Evolutionary conservation across 1,140 invertebrate genomes (phyloP).

Genomic region (Idris sp.): DNA sequence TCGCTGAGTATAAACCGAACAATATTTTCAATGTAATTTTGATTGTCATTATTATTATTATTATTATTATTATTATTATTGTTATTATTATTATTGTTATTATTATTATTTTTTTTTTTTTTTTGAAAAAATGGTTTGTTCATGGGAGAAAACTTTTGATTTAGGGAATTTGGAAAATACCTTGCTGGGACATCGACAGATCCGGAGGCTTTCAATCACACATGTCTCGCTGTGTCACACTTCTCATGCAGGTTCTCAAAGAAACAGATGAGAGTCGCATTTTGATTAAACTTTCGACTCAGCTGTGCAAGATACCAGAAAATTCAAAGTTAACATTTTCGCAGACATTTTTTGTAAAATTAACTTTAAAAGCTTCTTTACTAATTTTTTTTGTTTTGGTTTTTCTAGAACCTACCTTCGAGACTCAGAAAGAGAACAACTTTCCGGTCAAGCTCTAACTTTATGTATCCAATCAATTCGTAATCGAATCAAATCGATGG

Average conservation of each 20-base stretch:
- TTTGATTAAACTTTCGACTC: conserved; percentile 88
- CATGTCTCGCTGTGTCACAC: conserved; percentile 89
- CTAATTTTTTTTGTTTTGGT: conserved; percentile 11
- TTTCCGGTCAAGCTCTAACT: conserved; percentile 86
- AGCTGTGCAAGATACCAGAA: conserved; percentile 85
- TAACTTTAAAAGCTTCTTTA: too few relatives aligned
- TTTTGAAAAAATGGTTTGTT: too few relatives aligned
- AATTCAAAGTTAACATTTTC: conserved; percentile 84
- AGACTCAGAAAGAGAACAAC: conserved; percentile 87
- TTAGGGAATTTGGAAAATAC: conserved; percentile 94
- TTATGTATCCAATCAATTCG: conserved; percentile 83
- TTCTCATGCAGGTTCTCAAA: conserved; percentile 89
- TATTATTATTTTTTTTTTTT: too few relatives aligned
- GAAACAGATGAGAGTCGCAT: conserved; percentile 88
- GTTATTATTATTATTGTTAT: too few relatives aligned
- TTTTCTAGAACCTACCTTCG: conserved; percentile 85
- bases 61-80: too few relatives aligned
- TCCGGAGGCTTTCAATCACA: conserved; percentile 94
- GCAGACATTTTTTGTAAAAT: too few relatives aligned
- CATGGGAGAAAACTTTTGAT: too few relatives aligned
- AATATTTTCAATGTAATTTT: conserved; percentile 96
- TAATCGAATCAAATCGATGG: conserved; percentile 72
- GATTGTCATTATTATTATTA: too few relatives aligned
- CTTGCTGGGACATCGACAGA: conserved; percentile 92
- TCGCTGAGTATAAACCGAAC: conserved; percentile 88